Conservation (phyloP, 2,797 vertebrate genomes). For the Hydrophis major region DNA sequence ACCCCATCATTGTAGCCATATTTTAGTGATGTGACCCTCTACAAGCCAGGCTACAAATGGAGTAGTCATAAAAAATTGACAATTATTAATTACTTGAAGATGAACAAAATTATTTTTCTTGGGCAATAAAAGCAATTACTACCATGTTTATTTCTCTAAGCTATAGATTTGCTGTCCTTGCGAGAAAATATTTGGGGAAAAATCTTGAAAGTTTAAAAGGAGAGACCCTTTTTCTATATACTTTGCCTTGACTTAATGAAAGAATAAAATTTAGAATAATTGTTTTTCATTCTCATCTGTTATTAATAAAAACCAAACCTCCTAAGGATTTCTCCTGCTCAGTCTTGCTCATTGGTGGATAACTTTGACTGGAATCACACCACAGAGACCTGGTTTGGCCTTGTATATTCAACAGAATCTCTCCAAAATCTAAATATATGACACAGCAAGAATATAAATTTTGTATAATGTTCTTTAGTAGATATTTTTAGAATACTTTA, state of each 20-base stretch:
- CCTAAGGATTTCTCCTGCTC: neutral
- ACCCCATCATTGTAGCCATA: slow-evolving; percentile 49
- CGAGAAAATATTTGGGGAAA: slow-evolving; percentile 69
- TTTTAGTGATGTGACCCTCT: slow-evolving; percentile 29
- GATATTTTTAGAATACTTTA: neutral
- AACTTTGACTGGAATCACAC: neutral
- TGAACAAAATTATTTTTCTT: slow-evolving; percentile 78
- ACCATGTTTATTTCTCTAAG: slow-evolving; percentile 75
- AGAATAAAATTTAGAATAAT: neutral
- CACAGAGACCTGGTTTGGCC: neutral
- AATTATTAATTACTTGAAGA: slow-evolving; percentile 77
- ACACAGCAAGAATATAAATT: neutral
- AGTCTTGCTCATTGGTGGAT: neutral
- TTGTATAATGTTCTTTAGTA: neutral
- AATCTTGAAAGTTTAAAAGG: slow-evolving; percentile 63
- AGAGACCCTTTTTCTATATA: slow-evolving; percentile 36
- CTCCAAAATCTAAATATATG: neutral
- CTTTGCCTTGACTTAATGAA: neutral
- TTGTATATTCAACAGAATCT: neutral
- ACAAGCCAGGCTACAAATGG: slow-evolving; percentile 62
- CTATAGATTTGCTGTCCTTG: slow-evolving; percentile 69
- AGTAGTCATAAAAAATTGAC: slow-evolving; percentile 49
- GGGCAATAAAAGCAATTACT: slow-evolving; percentile 76
- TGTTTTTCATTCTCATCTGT: neutral
- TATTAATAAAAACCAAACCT: neutral